Base-by-base conservation (phyloP, 1,140 invertebrate genomes). In the Holcopasites calliopsidis region DNA sequence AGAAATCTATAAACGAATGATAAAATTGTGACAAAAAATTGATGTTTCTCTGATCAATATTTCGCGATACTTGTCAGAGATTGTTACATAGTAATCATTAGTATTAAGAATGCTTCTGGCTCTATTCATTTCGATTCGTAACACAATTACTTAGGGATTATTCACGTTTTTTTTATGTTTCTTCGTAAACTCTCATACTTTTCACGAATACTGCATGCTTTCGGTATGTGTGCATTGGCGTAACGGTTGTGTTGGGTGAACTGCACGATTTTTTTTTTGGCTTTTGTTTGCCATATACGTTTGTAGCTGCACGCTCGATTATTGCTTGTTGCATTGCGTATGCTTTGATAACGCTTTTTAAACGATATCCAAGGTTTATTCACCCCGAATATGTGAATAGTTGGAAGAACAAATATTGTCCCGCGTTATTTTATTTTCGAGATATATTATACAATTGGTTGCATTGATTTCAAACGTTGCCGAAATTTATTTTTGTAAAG, bases 291-390 rank as follows among this genome's bases (percentile, higher is more conserved):
- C 40, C 13, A 6, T 55, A 73, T 66, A 80, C 66, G 77, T 3
- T 3, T 57, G 47, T 62, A 47, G 28, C 35, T 60, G 42, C 62
- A 73, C 62, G 77, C 64, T 47, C 21, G 26, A 64, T 58, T 61
- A 54, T 13, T 3, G 80, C 57, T 52, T 69, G 50, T 21, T 28
- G 38, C 57, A 77, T 82, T 18, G 21, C 11, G 49, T 47, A 61
- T 40, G 79, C 80, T 70, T 81, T 65, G 69, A n/a, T 69, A 44
- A 71, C 11, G 61, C 58, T 65, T 74, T 49, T 31, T 35, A 47
- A 47, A 5, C n/a, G 35, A 76, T 26, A 38, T 33, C 44, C 28
- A 26, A 38, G 10, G 47, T 75, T 44, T 33, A 31, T 44, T 69
- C 13, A 42, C 54, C 23, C 55, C 76, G n/a, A 52, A 33, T 40